phyloP scores from a whole-genome alignment of 2,113 vertebrate species.

The Sitta europaea region DNA sequence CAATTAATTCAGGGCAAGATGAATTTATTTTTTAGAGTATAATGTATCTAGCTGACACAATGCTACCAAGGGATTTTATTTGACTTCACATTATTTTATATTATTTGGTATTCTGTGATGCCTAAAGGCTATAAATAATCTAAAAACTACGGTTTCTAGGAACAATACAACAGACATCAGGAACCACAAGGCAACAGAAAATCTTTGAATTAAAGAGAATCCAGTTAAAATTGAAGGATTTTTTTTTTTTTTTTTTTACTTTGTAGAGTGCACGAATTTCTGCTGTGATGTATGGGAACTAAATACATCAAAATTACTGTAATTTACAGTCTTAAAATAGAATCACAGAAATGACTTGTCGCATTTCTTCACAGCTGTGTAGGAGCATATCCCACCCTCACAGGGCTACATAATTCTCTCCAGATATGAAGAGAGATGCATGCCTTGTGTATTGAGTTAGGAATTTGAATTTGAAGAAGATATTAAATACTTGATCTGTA shows the following conservation, averaged over 20 bases:
- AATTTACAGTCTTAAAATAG: not conserved
- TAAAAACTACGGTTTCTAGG: not conserved
- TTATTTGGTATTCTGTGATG: not conserved
- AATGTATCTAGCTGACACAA: not conserved
- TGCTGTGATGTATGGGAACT: not conserved
- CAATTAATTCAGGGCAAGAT: not conserved
- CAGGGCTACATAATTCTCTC: not conserved
- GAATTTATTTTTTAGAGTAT: not conserved
- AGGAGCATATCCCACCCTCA: not conserved
- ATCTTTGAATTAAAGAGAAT: not conserved
- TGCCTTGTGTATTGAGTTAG: not conserved
- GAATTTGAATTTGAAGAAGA: not conserved
- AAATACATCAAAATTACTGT: not conserved
- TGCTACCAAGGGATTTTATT: not conserved
- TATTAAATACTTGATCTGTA: not conserved
- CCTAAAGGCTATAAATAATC: not conserved
- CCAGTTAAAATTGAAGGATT: not conserved
- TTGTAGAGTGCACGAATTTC: not conserved
- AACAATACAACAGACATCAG: not conserved
- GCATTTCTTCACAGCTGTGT: not conserved
- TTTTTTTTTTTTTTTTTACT: not conserved
- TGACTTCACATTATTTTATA: not conserved
- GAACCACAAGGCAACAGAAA: not conserved
- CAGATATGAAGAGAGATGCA: not conserved
- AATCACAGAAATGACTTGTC: not conserved